Percentiles rank a stretch among this genome's conserved stretches.
Conservation (phyloP, 2,113 vertebrate genomes). For the Bubalus kerabau region DNA sequence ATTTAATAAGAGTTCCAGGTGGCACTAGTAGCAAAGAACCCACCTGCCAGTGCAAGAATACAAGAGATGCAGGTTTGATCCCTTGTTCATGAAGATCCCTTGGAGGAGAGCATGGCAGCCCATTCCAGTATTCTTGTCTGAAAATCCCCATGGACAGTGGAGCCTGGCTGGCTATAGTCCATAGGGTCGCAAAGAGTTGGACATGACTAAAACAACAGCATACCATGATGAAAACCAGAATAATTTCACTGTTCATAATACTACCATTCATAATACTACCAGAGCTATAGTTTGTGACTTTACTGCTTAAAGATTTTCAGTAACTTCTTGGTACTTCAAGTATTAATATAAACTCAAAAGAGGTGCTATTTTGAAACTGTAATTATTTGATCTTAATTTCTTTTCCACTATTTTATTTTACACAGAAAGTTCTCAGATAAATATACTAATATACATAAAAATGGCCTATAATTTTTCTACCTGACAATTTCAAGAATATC, state of each 20-base stretch:
- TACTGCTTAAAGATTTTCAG: background rate
- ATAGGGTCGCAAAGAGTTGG: background rate
- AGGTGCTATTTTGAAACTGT: background rate
- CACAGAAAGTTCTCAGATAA: background rate
- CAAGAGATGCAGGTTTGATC: background rate
- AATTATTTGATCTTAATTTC: background rate
- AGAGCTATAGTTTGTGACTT: background rate
- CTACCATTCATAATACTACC: background rate
- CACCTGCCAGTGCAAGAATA: background rate
- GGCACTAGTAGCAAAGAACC: background rate
- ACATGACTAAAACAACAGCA: background rate
- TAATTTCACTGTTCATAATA: background rate
- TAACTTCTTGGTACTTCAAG: background rate
- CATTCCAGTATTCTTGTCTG: background rate
- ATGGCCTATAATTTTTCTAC: background rate
- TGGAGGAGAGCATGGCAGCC: background rate
- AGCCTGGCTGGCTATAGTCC: background rate
- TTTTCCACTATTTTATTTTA: background rate
- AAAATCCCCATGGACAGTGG: background rate
- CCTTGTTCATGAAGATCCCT: background rate
- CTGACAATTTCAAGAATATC: background rate
- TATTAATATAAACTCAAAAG: background rate
- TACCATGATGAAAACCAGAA: background rate
- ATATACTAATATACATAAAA: background rate
- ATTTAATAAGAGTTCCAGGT: background rate